A percentile compares a stretch with the other conserved stretches of the same genome.
Evolutionary conservation across 1,140 invertebrate species (phyloP).

Genomic region (Hydropsyche tenuis): DNA sequence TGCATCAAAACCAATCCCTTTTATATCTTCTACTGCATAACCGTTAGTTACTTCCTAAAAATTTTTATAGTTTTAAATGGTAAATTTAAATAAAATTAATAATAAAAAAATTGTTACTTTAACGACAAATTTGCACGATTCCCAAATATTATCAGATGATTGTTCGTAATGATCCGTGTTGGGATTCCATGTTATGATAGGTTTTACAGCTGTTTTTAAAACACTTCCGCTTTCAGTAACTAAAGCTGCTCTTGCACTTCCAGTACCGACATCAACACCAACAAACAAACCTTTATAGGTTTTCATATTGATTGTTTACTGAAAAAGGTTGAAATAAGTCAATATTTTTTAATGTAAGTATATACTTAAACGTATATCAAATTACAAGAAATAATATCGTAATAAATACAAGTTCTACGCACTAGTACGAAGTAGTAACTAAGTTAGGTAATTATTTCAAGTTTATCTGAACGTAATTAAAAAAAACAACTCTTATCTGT

Average conservation of each 20-base stretch:
- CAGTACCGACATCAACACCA: slow-evolving; percentile 94
- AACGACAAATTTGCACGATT: slow-evolving; percentile 70
- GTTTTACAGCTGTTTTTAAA: slow-evolving; percentile 66
- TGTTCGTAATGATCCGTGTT: slow-evolving; percentile 85
- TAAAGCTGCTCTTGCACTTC: slow-evolving; percentile 84
- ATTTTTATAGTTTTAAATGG: neutral
- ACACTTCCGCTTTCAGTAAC: slow-evolving; percentile 74
- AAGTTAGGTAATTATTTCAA: slow-evolving; percentile 7
- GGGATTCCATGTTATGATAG: slow-evolving; percentile 81
- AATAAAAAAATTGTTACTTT: slow-evolving; percentile 63
- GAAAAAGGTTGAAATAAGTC: too few relatives aligned
- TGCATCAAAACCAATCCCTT: slow-evolving; percentile 94
- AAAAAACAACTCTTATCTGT: neutral
- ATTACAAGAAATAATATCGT: too few relatives aligned
- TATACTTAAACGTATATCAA: too few relatives aligned
- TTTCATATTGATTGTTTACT: slow-evolving; percentile 29
- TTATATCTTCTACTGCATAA: slow-evolving; percentile 61
- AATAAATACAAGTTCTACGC: neutral
- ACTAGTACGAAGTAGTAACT: neutral
- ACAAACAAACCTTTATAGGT: slow-evolving; percentile 69
- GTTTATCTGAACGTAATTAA: slow-evolving; percentile 12
- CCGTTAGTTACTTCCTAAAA: slow-evolving; percentile 41
- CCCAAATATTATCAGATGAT: slow-evolving; percentile 92
- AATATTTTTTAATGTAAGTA: too few relatives aligned
- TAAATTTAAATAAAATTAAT: neutral